phyloP scores from a whole-genome alignment of 1,140 invertebrate species.

The Macrocentrus cingulum region DNA sequence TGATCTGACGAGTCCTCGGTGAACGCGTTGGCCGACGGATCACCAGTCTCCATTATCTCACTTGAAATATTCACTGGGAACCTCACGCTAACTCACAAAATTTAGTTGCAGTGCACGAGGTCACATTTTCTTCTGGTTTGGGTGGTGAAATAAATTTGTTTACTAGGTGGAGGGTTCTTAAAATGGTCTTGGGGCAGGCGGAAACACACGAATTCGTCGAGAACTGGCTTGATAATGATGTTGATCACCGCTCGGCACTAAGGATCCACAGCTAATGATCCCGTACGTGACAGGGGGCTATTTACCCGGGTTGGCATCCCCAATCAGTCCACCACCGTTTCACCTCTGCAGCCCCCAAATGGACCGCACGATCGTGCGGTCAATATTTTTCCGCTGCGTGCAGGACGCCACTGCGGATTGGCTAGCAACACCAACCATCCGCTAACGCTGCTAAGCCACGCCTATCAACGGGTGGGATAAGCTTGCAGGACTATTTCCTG shows the following conservation, averaged over 20 bases:
- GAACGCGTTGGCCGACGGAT: constrained; percentile 39
- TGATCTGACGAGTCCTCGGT: constrained; percentile 53
- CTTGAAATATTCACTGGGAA: neutral
- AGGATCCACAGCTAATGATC: constrained; percentile 53
- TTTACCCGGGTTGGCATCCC: constrained; percentile 40
- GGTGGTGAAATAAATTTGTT: too few relatives aligned
- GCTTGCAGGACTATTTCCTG: too few relatives aligned
- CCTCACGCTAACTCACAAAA: neutral
- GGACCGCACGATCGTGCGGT: constrained; percentile 57
- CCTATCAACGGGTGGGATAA: too few relatives aligned
- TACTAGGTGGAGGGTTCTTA: too few relatives aligned
- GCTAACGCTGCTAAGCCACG: too few relatives aligned
- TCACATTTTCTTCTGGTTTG: neutral
- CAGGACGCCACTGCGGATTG: constrained; percentile 11
- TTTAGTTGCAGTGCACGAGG: neutral
- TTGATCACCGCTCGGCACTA: constrained; percentile 41
- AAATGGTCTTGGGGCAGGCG: neutral
- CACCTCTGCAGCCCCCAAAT: constrained; percentile 57
- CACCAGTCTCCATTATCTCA: constrained; percentile 44
- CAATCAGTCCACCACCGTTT: constrained; percentile 42
- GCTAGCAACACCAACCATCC: neutral
- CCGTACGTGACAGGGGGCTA: constrained; percentile 49
- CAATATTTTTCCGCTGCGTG: constrained; percentile 55
- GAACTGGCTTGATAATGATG: constrained; percentile 39
- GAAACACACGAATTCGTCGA: neutral